Base-by-base conservation (phyloP, 1,140 invertebrate genomes). In the Lordiphosa clarofinis region DNA sequence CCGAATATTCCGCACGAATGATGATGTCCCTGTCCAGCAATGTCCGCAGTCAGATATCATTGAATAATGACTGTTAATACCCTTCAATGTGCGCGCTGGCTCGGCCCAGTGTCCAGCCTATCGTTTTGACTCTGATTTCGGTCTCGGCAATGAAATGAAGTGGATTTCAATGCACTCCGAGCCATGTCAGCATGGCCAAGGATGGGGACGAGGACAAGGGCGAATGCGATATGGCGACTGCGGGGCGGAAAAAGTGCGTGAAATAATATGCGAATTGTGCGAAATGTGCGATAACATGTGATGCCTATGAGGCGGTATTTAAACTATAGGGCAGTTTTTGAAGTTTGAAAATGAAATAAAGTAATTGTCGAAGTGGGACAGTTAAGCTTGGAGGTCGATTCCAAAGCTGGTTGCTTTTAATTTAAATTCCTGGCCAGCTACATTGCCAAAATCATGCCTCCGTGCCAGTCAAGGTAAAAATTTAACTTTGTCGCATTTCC, bases 31-130 rank as follows among this genome's bases (percentile, higher is more conserved):
- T 56, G 69, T 73, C 64, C 78, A 66, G 78, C 79, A 78, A 78
- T 86, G 79, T 84, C 78, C 79, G 73, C 78, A 84, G 70, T 72
- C 69, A 86, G 86, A 87, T 87, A 87, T 87, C 86, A 87, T 87
- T 87, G 86, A 87, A 87, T 87, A 87, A 87, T 87, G 86, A 87
- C 86, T 87, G 86, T 87, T 87, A 87, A 87, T 87, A 87, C 86
- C 86, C 79, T 87, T 86, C 86, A 87, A 87, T 87, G 75, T 87
- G 78, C 56, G 48, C 57, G 39, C 49, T 54, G 43, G 24, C 13
- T 37, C 38, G 36, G 11, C 21, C 21, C 21, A 24, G 21, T 24
- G 21, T 24, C 21, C 21, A 24, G 21, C 54, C 49, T 55, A 49
- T 46, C 47, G 33, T 47, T 56, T 35, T 39, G 40, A 11, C 31